These are phyloP conservation scores for Hesperophylax magnus DNA, from an alignment of 1,140 invertebrate species.

Conservation along the genomic window DNA sequence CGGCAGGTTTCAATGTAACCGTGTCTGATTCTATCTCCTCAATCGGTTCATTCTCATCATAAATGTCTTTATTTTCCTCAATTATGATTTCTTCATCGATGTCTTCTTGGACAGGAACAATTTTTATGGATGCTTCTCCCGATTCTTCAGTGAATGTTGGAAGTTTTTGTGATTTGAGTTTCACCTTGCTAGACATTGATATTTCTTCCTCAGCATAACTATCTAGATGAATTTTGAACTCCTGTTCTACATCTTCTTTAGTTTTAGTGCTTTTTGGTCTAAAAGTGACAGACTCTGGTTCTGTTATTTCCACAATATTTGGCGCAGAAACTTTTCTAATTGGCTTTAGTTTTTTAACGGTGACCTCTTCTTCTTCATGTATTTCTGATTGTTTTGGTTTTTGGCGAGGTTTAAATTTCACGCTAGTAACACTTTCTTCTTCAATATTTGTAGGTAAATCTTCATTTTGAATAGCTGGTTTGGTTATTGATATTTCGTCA, in stretches of 20 bases:
- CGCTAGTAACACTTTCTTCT: slow-evolving; percentile 58
- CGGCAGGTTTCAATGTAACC: neutral
- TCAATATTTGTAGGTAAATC: slow-evolving; percentile 59
- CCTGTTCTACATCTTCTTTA: slow-evolving; percentile 88
- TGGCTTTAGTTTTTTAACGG: slow-evolving; percentile 79
- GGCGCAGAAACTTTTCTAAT: slow-evolving; percentile 74
- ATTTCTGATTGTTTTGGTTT: slow-evolving; percentile 75
- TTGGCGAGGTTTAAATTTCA: slow-evolving; percentile 55
- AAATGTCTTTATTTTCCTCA: slow-evolving; percentile 56
- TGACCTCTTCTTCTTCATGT: slow-evolving; percentile 80
- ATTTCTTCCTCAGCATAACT: slow-evolving; percentile 90
- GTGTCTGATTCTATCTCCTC: slow-evolving; percentile 61
- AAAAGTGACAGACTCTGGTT: slow-evolving; percentile 83
- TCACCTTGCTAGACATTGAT: slow-evolving; percentile 86
- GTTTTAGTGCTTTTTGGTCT: slow-evolving; percentile 79
- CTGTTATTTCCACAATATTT: slow-evolving; percentile 78
- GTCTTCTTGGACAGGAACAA: slow-evolving; percentile 77
- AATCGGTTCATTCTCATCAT: slow-evolving; percentile 64
- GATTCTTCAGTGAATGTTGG: slow-evolving; percentile 81
- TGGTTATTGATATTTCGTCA: slow-evolving; percentile 56
- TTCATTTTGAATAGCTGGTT: slow-evolving; percentile 58
- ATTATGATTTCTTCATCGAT: slow-evolving; percentile 68
- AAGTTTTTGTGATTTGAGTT: slow-evolving; percentile 79
- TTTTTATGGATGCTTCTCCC: slow-evolving; percentile 80
- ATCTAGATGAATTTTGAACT: slow-evolving; percentile 87